phyloP scores from a whole-genome alignment of 1,140 invertebrate species.

The Achatina immaculata region DNA sequence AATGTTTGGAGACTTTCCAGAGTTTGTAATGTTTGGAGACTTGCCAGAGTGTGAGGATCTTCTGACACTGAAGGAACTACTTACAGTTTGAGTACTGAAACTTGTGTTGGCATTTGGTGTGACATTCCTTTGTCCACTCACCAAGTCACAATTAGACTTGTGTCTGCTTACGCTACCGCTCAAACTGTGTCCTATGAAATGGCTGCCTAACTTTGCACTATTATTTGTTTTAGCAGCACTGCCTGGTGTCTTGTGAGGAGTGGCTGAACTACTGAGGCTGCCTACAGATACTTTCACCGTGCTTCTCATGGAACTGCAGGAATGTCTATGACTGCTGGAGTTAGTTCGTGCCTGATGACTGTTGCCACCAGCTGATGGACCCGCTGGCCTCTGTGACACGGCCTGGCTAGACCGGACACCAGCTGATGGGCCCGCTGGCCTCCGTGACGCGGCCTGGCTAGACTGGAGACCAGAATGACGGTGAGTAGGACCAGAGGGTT shows the following conservation, averaged over 20 bases:
- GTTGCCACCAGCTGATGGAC: background rate
- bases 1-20: constrained; percentile 16
- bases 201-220: background rate
- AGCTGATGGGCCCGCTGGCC: background rate
- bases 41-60: constrained; percentile 29
- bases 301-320: background rate
- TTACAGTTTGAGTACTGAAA: background rate
- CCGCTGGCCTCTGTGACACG: background rate
- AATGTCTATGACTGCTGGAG: background rate
- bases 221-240: background rate
- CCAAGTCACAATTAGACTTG: background rate
- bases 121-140: background rate
- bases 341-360: background rate
- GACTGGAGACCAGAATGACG: constrained; percentile 17
- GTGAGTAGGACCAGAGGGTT: background rate
- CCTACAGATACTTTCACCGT: background rate
- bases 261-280: background rate
- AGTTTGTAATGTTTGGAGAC: constrained; percentile 18
- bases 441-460: background rate
- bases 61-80: background rate
- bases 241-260: background rate
- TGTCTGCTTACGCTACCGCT: background rate
- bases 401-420: background rate
- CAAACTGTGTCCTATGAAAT: background rate
- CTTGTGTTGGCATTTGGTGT: background rate